Conservation (phyloP, 2,888 invertebrate species). For the Didymodactylos carnosus region DNA sequence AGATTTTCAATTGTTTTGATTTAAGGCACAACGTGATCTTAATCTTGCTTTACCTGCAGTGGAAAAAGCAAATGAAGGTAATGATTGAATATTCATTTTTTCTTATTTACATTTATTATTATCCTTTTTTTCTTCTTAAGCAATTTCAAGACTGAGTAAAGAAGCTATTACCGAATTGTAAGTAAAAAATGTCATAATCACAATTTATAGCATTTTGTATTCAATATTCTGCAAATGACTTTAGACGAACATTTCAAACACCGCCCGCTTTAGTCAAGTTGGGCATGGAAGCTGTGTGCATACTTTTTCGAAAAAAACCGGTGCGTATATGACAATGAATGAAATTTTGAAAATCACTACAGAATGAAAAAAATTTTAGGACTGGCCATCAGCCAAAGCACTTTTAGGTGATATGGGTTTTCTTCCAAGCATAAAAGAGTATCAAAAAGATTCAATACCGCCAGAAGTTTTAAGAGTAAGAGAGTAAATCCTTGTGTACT, state of each 20-base stretch:
- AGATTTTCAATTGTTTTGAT: too few relatives aligned
- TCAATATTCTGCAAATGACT: too few relatives aligned
- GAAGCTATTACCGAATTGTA: conserved; percentile 73
- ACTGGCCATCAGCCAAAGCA: conserved; percentile 9
- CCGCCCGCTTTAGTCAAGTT: conserved; percentile 62
- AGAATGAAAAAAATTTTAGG: not conserved
- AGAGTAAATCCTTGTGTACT: too few relatives aligned
- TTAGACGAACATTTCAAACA: conserved; percentile 63
- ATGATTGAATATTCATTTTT: too few relatives aligned
- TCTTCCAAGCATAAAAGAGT: conserved; percentile 27
- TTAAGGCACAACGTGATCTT: conserved; percentile 60
- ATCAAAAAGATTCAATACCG: conserved; percentile 65
- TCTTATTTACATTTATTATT: too few relatives aligned
- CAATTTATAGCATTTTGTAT: too few relatives aligned
- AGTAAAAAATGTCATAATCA: too few relatives aligned
- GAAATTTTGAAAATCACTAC: not conserved
- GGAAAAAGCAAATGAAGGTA: conserved; percentile 16
- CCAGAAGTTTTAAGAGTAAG: conserved; percentile 42
- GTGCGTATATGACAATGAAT: conserved; percentile 21
- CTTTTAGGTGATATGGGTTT: conserved; percentile 10
- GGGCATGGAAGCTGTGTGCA: conserved; percentile 75
- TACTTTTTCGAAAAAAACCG: conserved; percentile 60
- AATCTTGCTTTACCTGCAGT: conserved; percentile 45
- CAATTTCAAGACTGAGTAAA: conserved; percentile 63
- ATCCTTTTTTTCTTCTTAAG: too few relatives aligned